A percentile compares a stretch with the other conserved stretches of the same genome.
Conservation (phyloP, 2,797 vertebrate species). For the Brachymystax lenok region DNA sequence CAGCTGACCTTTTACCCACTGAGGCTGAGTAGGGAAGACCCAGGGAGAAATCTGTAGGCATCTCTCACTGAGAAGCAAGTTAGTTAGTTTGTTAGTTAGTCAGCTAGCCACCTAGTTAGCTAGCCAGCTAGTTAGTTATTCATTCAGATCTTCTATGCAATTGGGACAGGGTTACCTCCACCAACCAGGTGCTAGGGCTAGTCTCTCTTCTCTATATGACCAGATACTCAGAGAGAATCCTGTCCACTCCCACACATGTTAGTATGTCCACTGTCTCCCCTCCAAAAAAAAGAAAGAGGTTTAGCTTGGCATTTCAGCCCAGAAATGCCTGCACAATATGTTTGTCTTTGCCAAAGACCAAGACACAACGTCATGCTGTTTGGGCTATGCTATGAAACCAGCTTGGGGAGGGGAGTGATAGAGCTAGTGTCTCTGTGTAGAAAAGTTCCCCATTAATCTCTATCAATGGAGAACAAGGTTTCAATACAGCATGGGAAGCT, state of each 20-base stretch:
- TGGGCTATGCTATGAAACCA: slow-evolving; percentile 64
- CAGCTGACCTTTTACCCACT: background rate
- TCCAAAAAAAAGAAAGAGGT: slow-evolving; percentile 60
- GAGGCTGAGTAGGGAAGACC: background rate
- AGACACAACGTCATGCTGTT: slow-evolving; percentile 70
- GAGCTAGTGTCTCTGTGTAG: slow-evolving; percentile 39
- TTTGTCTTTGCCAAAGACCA: slow-evolving; percentile 50
- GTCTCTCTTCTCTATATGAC: background rate
- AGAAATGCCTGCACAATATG: slow-evolving; percentile 61
- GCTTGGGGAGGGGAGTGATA: slow-evolving; percentile 32
- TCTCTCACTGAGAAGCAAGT: background rate
- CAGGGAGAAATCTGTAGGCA: slow-evolving; percentile 5
- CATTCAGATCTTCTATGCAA: background rate
- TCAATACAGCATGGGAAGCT: slow-evolving; percentile 68
- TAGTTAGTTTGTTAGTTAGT: background rate
- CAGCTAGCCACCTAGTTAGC: background rate
- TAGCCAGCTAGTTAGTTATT: background rate
- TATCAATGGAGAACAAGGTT: slow-evolving; percentile 31
- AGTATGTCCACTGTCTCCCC: slow-evolving; percentile 33
- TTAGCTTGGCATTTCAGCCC: slow-evolving; percentile 64
- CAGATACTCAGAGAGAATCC: too few species aligned
- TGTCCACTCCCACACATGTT: slow-evolving; percentile 16
- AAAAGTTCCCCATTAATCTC: slow-evolving; percentile 44
- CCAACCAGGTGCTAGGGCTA: background rate
- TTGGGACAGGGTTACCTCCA: too few species aligned